Evolutionary conservation across 1,140 invertebrate species (phyloP).

Genomic region (Chironomus tepperi): DNA sequence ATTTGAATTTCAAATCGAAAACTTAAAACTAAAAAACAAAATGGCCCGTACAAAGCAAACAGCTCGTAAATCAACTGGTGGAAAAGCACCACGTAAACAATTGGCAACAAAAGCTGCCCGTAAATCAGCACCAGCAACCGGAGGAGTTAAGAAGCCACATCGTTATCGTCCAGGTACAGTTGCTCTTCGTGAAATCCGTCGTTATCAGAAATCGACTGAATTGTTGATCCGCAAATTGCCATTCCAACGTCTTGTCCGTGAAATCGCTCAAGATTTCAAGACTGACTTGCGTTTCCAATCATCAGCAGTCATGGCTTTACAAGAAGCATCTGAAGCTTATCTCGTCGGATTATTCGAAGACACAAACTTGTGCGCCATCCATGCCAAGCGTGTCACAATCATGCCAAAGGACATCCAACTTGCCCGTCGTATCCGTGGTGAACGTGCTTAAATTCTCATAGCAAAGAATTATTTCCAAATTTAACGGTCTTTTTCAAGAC

Average conservation of each 20-base stretch:
- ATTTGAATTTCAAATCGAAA: slow-evolving; percentile 24
- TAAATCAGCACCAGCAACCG: slow-evolving; percentile 74
- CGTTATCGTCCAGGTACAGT: slow-evolving; percentile 68
- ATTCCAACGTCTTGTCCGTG: slow-evolving; percentile 75
- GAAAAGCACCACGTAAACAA: slow-evolving; percentile 73
- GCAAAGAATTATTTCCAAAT: not conserved
- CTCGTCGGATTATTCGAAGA: slow-evolving; percentile 88
- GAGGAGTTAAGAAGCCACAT: slow-evolving; percentile 75
- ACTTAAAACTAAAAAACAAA: slow-evolving; percentile 26
- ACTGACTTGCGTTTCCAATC: slow-evolving; percentile 74
- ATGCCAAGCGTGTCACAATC: slow-evolving; percentile 89
- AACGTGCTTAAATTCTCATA: slow-evolving; percentile 42
- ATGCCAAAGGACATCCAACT: slow-evolving; percentile 95
- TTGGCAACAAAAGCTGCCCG: slow-evolving; percentile 69
- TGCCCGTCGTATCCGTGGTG: slow-evolving; percentile 75
- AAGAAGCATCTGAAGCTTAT: slow-evolving; percentile 88
- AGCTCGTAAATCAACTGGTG: slow-evolving; percentile 71
- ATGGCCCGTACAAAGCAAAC: slow-evolving; percentile 72
- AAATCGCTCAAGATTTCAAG: slow-evolving; percentile 79
- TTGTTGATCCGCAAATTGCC: slow-evolving; percentile 79
- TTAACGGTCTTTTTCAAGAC: slow-evolving; percentile 6
- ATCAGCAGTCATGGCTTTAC: slow-evolving; percentile 64
- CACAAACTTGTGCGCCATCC: slow-evolving; percentile 89
- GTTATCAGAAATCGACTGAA: slow-evolving; percentile 72
- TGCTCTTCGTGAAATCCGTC: slow-evolving; percentile 68